A percentile compares a stretch with the other conserved stretches of the same genome.
These are phyloP conservation scores for Xiphias gladius DNA, from an alignment of 2,113 vertebrate genomes.

Conservation along the genomic window DNA sequence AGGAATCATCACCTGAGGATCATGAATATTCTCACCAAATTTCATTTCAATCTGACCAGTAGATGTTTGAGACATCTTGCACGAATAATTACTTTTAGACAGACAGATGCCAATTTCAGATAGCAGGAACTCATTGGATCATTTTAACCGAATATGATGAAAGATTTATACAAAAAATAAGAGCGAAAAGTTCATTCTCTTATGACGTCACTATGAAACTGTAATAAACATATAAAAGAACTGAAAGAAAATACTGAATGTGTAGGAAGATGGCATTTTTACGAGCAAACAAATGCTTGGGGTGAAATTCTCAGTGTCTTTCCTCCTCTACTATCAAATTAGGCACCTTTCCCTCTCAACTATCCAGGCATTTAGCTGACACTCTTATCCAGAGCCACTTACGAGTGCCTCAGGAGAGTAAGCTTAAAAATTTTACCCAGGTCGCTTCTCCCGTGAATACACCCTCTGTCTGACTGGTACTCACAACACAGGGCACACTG, in stretches of 20 bases:
- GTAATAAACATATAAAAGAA: too few relatives aligned
- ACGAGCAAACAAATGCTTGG: background rate
- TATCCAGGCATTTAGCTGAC: conserved; percentile 30
- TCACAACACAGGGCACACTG: background rate
- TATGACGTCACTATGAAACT: too few relatives aligned
- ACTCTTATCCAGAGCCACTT: background rate
- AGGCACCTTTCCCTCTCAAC: background rate
- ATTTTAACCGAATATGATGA: background rate
- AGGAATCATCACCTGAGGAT: too few relatives aligned
- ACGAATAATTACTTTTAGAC: background rate
- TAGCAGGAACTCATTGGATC: background rate
- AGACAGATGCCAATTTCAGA: background rate
- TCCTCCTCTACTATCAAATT: background rate
- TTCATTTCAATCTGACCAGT: too few relatives aligned
- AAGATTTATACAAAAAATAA: too few relatives aligned
- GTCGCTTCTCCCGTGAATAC: conserved; percentile 16
- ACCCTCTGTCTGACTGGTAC: background rate
- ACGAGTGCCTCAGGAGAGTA: background rate
- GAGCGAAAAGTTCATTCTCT: too few relatives aligned
- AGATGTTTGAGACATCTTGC: background rate
- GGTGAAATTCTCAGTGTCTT: background rate
- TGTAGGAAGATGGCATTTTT: too few relatives aligned
- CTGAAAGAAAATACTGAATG: background rate
- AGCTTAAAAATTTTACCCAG: background rate
- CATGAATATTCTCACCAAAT: too few relatives aligned